Conservation (phyloP, 2,888 invertebrate species). For the Morpho helenor region DNA sequence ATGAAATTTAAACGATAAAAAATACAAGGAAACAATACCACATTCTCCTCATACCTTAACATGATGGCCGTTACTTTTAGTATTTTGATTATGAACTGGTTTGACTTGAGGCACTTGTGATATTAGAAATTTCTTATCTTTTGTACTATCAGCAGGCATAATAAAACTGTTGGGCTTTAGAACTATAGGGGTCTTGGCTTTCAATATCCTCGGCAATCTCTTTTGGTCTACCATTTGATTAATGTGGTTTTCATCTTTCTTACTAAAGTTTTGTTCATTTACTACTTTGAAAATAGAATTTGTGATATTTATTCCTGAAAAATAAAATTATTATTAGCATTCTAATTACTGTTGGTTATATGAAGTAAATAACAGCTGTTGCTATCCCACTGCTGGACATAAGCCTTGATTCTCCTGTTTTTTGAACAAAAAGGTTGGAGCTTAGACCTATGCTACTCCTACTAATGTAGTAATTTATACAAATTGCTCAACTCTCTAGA, state of each 20-base stretch:
- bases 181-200: conserved; percentile 33
- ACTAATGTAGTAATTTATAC: no score
- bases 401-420: no score
- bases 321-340: background rate
- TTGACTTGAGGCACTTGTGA: conserved; percentile 45
- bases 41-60: conserved; percentile 39
- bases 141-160: conserved; percentile 49
- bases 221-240: conserved; percentile 50
- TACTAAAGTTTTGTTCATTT: conserved; percentile 47
- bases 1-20: no score
- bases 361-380: background rate
- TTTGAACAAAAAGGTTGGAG: no score
- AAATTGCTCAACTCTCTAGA: no score
- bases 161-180: conserved; percentile 36
- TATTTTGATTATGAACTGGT: conserved; percentile 34
- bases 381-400: no score
- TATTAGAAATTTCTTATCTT: conserved; percentile 49
- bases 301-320: conserved; percentile 44
- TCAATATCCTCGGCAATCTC: conserved; percentile 51
- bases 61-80: conserved; percentile 37
- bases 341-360: background rate
- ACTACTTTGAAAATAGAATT: conserved; percentile 65
- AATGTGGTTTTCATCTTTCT: conserved; percentile 42
- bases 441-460: no score
- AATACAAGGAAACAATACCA: conserved; percentile 2